Conservation (phyloP, 2,888 invertebrate species). For the Cyclophora albipunctata region DNA sequence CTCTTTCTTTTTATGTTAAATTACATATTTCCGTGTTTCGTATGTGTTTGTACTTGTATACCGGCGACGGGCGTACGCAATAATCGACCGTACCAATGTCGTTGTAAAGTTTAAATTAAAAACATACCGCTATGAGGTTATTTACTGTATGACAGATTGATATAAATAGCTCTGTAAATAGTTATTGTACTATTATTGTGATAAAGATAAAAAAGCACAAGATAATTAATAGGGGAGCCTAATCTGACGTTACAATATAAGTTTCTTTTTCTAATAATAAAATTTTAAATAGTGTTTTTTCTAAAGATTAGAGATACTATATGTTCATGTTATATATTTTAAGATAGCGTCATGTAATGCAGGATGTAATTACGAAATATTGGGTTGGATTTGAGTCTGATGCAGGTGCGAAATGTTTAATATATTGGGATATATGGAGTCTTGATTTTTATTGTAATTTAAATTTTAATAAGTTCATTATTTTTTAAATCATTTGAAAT, state of each 20-base stretch:
- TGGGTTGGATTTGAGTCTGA: constrained; percentile 45
- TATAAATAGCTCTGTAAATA: constrained; percentile 50
- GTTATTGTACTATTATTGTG: constrained; percentile 63
- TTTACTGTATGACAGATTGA: constrained; percentile 59
- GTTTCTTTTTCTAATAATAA: constrained; percentile 45
- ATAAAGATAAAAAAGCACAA: constrained; percentile 71
- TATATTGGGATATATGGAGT: constrained; percentile 29
- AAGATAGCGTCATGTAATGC: constrained; percentile 28
- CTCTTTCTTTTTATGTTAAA: constrained; percentile 12
- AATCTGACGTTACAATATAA: constrained; percentile 58
- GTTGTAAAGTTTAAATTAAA: constrained; percentile 41
- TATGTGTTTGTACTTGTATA: constrained; percentile 11
- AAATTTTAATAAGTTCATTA: constrained; percentile 27
- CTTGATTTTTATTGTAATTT: constrained; percentile 22
- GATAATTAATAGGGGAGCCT: constrained; percentile 65
- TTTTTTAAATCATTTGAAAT: constrained; percentile 23
- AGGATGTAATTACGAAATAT: constrained; percentile 21
- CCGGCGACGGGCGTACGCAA: constrained; percentile 20
- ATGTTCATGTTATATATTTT: constrained; percentile 45
- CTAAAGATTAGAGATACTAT: constrained; percentile 48
- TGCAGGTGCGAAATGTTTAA: constrained; percentile 54
- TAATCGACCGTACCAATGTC: constrained; percentile 25
- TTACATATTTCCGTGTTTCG: constrained; percentile 2
- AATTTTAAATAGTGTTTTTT: constrained; percentile 52
- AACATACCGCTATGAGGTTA: constrained; percentile 39